Percentiles rank a stretch among this genome's conserved stretches.
These are phyloP conservation scores for Pollenia angustigena DNA, from an alignment of 2,888 invertebrate species.

Conservation along the genomic window DNA sequence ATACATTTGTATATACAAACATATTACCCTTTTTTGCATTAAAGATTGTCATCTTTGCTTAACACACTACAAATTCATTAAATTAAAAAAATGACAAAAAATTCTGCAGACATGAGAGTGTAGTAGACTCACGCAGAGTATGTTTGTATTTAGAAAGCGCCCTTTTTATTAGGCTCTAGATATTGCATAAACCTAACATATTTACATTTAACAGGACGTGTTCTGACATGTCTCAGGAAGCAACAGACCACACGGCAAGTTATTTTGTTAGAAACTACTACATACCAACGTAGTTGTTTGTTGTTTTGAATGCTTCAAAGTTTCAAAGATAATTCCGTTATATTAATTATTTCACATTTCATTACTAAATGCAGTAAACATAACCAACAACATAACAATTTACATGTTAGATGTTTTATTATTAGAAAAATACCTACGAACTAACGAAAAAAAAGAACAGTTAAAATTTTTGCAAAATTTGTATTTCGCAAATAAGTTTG, in stretches of 20 bases:
- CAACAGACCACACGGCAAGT: slow-evolving; percentile 33
- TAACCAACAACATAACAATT: too few species aligned
- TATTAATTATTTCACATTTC: not conserved
- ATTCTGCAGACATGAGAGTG: slow-evolving; percentile 7
- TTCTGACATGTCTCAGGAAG: slow-evolving; percentile 16
- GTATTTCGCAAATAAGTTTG: not conserved
- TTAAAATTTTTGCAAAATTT: too few species aligned
- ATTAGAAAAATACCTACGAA: too few species aligned
- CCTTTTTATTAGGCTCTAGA: slow-evolving; percentile 12
- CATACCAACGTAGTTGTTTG: not conserved
- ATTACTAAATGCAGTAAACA: too few species aligned
- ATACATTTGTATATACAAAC: not conserved
- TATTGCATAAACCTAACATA: not conserved
- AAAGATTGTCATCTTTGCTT: slow-evolving; percentile 59
- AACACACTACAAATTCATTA: slow-evolving; percentile 46
- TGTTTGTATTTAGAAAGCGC: slow-evolving; percentile 11
- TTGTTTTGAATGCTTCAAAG: not conserved
- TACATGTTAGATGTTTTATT: too few species aligned
- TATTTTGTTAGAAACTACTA: slow-evolving; percentile 31
- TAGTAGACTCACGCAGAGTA: not conserved
- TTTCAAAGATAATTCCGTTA: slow-evolving; percentile 3
- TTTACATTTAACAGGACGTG: not conserved
- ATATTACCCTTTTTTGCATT: slow-evolving; percentile 42
- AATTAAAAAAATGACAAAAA: slow-evolving; percentile 37
- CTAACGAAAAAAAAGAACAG: too few species aligned